Evolutionary conservation across 2,888 invertebrate species (phyloP).

Genomic region (Gari tellinella): DNA sequence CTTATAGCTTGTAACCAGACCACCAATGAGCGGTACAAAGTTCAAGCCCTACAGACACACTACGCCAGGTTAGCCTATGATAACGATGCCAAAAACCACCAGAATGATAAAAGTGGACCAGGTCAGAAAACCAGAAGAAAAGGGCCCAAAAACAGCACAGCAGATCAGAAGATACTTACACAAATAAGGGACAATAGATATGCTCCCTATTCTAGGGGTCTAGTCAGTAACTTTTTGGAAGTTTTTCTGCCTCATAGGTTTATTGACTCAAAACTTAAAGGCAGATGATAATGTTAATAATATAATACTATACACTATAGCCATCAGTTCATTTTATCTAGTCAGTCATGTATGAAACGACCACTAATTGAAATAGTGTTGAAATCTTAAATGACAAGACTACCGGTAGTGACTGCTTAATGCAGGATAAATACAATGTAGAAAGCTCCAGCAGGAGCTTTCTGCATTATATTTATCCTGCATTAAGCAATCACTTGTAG

Average conservation of each 20-base stretch:
- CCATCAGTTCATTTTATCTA: too few relatives aligned
- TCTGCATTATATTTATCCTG: too few relatives aligned
- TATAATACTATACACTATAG: too few relatives aligned
- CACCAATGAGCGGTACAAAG: constrained; percentile 82
- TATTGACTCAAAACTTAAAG: constrained; percentile 36
- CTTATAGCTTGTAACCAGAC: constrained; percentile 81
- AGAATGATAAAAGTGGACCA: background rate
- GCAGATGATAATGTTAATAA: too few relatives aligned
- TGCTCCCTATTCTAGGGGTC: constrained; percentile 67
- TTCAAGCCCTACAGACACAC: constrained; percentile 20
- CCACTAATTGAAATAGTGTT: too few relatives aligned
- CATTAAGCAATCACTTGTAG: too few relatives aligned
- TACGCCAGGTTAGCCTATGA: background rate
- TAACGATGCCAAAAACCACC: background rate
- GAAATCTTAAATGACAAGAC: too few relatives aligned
- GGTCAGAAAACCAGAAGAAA: background rate
- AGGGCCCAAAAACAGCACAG: background rate
- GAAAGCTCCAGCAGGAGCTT: too few relatives aligned
- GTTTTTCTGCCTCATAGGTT: constrained; percentile 70
- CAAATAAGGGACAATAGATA: constrained; percentile 2
- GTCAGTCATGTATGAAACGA: too few relatives aligned
- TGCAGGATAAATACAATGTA: too few relatives aligned
- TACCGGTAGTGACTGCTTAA: too few relatives aligned
- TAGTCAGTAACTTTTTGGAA: constrained; percentile 73
- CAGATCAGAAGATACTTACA: background rate